A percentile compares a stretch with the other conserved stretches of the same genome.
These are phyloP conservation scores for Thamnophis sirtalis DNA, from an alignment of 2,113 vertebrate genomes.

Conservation along the genomic window DNA sequence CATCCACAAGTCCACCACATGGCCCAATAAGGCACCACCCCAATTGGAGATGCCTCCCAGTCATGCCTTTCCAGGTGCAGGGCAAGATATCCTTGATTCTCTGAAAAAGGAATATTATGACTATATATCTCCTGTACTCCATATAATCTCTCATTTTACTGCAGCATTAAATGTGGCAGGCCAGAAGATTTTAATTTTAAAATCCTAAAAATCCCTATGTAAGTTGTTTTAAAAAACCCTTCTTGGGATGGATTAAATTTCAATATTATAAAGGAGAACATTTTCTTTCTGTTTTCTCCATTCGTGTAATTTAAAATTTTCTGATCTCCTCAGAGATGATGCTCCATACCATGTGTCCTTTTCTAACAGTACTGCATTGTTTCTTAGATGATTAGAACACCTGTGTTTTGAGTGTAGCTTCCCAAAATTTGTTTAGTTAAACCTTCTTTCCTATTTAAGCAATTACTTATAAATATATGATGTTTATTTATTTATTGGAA, in stretches of 20 bases:
- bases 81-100: too few relatives aligned
- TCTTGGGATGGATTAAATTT: neutral
- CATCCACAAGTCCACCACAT: too few relatives aligned
- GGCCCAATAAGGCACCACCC: too few relatives aligned
- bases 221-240: neutral
- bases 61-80: too few relatives aligned
- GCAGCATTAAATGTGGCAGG: too few relatives aligned
- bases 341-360: neutral
- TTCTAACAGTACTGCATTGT: neutral
- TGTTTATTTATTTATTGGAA: neutral
- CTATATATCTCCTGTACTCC: too few relatives aligned
- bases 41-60: too few relatives aligned
- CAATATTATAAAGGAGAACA: neutral
- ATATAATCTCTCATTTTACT: too few relatives aligned
- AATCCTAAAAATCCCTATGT: neutral
- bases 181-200: neutral
- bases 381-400: neutral
- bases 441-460: neutral
- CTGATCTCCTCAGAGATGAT: neutral
- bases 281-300: neutral
- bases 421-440: neutral
- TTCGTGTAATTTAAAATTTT: neutral
- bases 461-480: neutral
- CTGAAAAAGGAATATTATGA: too few relatives aligned
- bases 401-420: neutral